These are phyloP conservation scores for Chamaetylas fuelleborni DNA, from an alignment of 2,113 vertebrate species.

Conservation along the genomic window DNA sequence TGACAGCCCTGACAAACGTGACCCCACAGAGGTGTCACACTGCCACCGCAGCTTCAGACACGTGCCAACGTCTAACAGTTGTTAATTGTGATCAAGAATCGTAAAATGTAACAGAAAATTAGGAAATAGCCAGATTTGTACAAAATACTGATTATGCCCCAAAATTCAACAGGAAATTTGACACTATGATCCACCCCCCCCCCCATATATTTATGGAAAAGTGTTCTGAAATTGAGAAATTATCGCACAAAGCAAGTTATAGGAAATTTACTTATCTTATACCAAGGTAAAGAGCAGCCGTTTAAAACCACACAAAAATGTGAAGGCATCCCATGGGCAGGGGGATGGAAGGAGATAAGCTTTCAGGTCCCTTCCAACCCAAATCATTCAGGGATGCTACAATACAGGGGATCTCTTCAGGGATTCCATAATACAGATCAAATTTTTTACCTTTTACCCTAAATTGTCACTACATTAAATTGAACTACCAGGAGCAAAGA, in stretches of 20 bases:
- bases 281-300: background rate
- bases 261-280: background rate
- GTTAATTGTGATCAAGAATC: fast-evolving
- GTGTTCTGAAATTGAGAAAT: background rate
- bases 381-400: background rate
- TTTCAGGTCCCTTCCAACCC: background rate
- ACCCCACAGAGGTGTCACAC: fast-evolving
- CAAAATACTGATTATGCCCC: background rate
- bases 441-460: background rate
- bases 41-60: background rate
- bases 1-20: fast-evolving
- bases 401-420: background rate
- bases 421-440: fast-evolving
- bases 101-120: background rate
- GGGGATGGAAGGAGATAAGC: background rate
- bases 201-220: background rate
- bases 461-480: background rate
- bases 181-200: fast-evolving
- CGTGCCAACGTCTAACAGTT: fast-evolving
- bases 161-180: background rate
- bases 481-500: background rate
- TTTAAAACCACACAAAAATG: background rate
- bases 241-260: background rate
- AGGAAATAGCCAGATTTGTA: fast-evolving
- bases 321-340: background rate